phyloP scores from a whole-genome alignment of 2,113 vertebrate genomes.

The human (Homo sapiens) region DNA sequence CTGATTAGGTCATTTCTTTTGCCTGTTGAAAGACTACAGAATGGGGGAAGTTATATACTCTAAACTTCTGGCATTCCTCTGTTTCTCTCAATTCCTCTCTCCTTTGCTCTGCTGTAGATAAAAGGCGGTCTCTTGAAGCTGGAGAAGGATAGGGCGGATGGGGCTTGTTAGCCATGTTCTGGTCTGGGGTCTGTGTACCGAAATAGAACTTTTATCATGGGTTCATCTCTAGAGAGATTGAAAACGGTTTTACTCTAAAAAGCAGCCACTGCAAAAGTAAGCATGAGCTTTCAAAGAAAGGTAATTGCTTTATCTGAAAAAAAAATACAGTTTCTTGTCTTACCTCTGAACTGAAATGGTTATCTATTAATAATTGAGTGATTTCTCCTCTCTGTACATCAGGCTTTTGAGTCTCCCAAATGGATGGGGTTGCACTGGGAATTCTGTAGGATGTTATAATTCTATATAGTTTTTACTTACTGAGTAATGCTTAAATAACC shows the following conservation, averaged over 20 bases:
- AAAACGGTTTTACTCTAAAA: slow-evolving; percentile 17
- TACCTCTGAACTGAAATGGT: not conserved
- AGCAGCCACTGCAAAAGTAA: not conserved
- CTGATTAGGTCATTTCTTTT: not conserved
- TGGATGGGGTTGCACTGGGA: not conserved
- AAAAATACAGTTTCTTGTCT: not conserved
- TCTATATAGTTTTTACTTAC: not conserved
- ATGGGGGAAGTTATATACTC: not conserved
- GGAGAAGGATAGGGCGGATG: not conserved
- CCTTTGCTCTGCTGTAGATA: not conserved
- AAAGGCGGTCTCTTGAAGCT: not conserved
- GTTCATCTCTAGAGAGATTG: not conserved
- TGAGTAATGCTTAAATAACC: not conserved
- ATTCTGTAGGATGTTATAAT: not conserved
- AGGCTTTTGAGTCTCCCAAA: not conserved
- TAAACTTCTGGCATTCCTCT: fast-evolving
- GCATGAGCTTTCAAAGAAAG: not conserved
- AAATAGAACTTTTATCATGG: not conserved
- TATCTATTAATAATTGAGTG: not conserved
- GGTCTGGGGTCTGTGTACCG: not conserved
- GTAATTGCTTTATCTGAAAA: not conserved
- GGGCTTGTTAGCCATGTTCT: not conserved
- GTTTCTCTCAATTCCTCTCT: not conserved
- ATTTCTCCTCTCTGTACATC: not conserved
- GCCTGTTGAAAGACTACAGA: not conserved